A percentile compares a stretch with the other conserved stretches of the same genome.
Evolutionary conservation across 2,113 vertebrate genomes (phyloP).

Genomic region (Spea bombifrons): DNA sequence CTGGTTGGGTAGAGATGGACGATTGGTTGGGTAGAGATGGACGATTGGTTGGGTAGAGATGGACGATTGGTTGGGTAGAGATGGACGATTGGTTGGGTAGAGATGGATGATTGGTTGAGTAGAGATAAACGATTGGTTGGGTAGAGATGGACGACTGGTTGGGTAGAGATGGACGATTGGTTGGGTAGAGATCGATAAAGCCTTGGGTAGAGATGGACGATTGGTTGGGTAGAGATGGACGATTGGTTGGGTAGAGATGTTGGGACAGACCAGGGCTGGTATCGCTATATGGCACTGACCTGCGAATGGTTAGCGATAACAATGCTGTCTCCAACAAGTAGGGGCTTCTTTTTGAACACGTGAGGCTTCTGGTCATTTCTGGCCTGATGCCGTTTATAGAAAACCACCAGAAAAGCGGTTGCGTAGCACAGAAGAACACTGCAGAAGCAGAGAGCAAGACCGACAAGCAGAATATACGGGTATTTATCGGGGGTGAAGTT

Average conservation of each 20-base stretch:
- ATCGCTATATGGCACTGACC: not conserved
- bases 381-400: conserved; percentile 36
- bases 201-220: no score
- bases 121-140: no score
- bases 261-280: not conserved
- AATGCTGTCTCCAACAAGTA: not conserved
- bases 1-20: no score
- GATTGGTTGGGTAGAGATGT: not conserved
- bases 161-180: no score
- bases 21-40: no score
- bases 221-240: no score
- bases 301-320: not conserved
- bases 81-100: no score
- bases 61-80: no score
- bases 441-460: conserved; percentile 60
- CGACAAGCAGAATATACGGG: conserved; percentile 53
- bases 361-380: not conserved
- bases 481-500: conserved; percentile 48
- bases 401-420: conserved; percentile 49
- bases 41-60: no score
- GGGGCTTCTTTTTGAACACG: not conserved
- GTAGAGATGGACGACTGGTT: no score
- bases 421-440: conserved; percentile 64
- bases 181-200: not conserved
- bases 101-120: no score